A percentile compares a stretch with the other conserved stretches of the same genome.
phyloP scores from a whole-genome alignment of 2,797 vertebrate species.

The Sebastes kiyomatsui region DNA sequence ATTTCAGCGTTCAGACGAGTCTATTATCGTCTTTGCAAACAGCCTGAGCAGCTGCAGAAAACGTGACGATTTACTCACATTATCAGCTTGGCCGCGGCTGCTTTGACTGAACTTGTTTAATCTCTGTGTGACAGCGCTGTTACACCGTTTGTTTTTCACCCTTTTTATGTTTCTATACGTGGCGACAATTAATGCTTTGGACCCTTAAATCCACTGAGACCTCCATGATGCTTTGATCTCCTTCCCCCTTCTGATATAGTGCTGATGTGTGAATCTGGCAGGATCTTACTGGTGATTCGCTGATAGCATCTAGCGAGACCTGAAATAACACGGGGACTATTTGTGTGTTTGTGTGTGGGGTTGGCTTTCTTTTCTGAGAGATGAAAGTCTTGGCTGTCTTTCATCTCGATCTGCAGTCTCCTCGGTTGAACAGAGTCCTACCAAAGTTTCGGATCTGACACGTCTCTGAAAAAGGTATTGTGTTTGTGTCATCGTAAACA shows the following conservation, averaged over 20 bases:
- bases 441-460: slow-evolving; percentile 26
- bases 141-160: background rate
- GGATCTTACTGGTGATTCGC: slow-evolving; percentile 30
- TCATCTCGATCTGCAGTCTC: slow-evolving; percentile 32
- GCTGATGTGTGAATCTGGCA: slow-evolving; percentile 18
- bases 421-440: slow-evolving; percentile 3
- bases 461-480: background rate
- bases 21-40: slow-evolving; percentile 23
- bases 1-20: slow-evolving; percentile 26
- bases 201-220: slow-evolving; percentile 19
- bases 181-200: slow-evolving; percentile 16
- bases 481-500: slow-evolving; percentile 10
- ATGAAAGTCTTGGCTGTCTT: slow-evolving; percentile 57
- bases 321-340: slow-evolving; percentile 21
- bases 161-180: background rate
- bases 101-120: slow-evolving; percentile 1
- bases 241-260: background rate
- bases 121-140: background rate
- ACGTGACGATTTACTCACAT: slow-evolving; percentile 8
- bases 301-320: slow-evolving; percentile 15
- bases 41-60: slow-evolving; percentile 33
- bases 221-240: slow-evolving; percentile 28
- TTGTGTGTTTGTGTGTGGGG: slow-evolving; percentile 8
- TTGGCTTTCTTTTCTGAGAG: slow-evolving; percentile 23
- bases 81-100: background rate